Percentiles rank a stretch among this genome's conserved stretches.
Conservation (phyloP, 2,797 vertebrate genomes). For the Karalla daura region DNA sequence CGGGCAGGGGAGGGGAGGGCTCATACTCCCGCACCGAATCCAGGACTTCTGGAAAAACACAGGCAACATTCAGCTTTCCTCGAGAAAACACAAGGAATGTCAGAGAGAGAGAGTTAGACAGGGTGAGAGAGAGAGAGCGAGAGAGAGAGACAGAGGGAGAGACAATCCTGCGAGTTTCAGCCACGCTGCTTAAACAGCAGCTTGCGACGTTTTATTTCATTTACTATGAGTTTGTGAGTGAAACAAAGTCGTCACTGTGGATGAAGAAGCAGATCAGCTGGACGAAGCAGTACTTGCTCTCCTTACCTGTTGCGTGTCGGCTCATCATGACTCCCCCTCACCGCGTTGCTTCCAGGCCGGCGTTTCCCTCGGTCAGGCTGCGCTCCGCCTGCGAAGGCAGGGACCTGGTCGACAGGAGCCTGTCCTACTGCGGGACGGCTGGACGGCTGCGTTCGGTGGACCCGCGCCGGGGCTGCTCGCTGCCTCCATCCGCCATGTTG, state of each 20-base stretch:
- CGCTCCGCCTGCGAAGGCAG: not conserved
- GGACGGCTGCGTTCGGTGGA: too few species aligned
- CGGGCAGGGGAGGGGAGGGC: constrained; percentile 64
- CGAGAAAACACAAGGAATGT: too few species aligned
- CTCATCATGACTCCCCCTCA: constrained; percentile 59
- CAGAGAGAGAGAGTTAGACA: too few species aligned
- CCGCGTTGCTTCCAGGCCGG: not conserved
- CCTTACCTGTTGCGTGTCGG: constrained; percentile 71
- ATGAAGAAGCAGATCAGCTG: not conserved
- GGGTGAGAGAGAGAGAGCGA: too few species aligned
- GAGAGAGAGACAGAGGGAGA: too few species aligned
- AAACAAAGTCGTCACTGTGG: not conserved
- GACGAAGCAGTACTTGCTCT: constrained; percentile 34
- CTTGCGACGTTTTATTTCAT: too few species aligned
- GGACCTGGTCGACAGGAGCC: not conserved
- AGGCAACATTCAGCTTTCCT: constrained; percentile 30
- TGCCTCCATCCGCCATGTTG: constrained; percentile 70
- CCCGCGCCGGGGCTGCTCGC: not conserved
- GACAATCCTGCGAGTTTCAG: too few species aligned
- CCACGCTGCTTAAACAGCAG: too few species aligned
- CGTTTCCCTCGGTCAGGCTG: not conserved
- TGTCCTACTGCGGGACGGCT: not conserved
- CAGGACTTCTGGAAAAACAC: constrained; percentile 59
- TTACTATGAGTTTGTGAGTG: too few species aligned
- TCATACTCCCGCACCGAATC: constrained; percentile 33